phyloP scores from a whole-genome alignment of 2,888 invertebrate species.

The Neuroscelio doddi region DNA sequence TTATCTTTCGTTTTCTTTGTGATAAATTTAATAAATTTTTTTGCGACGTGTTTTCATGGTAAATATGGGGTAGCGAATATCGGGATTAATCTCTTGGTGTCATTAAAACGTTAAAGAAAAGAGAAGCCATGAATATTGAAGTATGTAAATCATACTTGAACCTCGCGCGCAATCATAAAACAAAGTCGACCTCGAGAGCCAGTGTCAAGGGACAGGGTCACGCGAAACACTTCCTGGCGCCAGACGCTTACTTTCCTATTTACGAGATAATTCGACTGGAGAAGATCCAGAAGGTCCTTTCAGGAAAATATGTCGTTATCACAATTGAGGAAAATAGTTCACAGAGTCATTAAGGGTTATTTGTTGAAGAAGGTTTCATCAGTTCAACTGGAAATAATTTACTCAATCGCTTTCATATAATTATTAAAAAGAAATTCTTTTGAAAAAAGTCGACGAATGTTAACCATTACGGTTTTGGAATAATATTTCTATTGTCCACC shows the following conservation, averaged over 20 bases:
- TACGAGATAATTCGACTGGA: constrained; percentile 7
- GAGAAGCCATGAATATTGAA: constrained; percentile 58
- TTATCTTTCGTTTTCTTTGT: too few species aligned
- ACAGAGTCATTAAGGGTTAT: neutral
- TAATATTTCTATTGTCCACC: too few species aligned
- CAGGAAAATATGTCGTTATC: neutral
- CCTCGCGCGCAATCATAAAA: constrained; percentile 43
- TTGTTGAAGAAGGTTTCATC: neutral
- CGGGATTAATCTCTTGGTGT: too few species aligned
- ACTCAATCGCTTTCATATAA: too few species aligned
- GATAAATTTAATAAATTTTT: neutral
- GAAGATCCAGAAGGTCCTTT: constrained; percentile 4
- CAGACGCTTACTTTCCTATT: constrained; percentile 33
- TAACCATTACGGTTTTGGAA: too few species aligned
- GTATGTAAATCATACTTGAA: constrained; percentile 59
- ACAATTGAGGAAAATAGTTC: constrained; percentile 2
- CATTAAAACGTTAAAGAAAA: too few species aligned
- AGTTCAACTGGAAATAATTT: too few species aligned
- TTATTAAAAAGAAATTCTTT: too few species aligned
- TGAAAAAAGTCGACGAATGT: too few species aligned
- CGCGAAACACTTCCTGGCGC: constrained; percentile 38
- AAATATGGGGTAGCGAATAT: too few species aligned
- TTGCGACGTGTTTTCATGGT: too few species aligned
- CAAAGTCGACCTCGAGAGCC: constrained; percentile 42
- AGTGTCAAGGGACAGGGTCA: constrained; percentile 50